These are phyloP conservation scores for Drosophila aldrichi DNA, from an alignment of 2,888 invertebrate genomes.

Conservation along the genomic window DNA sequence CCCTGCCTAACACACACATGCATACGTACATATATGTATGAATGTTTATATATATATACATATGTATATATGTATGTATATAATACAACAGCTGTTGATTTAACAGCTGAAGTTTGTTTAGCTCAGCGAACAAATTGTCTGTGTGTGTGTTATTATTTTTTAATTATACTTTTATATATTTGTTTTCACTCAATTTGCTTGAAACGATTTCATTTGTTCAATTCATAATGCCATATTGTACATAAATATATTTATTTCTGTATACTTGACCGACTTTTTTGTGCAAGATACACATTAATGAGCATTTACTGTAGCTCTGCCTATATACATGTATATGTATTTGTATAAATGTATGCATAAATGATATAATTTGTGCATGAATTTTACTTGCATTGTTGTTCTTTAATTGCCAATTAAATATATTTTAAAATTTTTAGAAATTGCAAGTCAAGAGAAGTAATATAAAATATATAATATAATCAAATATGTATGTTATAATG, in stretches of 20 bases:
- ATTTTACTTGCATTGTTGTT: constrained; percentile 10
- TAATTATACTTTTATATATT: constrained; percentile 65
- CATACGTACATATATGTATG: not conserved
- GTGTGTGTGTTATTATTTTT: constrained; percentile 28
- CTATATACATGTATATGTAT: constrained; percentile 2
- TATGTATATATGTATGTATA: not conserved
- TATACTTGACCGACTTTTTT: constrained; percentile 73
- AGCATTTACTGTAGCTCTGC: constrained; percentile 21
- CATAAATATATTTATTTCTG: constrained; percentile 21
- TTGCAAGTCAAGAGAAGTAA: not conserved
- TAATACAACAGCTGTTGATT: constrained; percentile 30
- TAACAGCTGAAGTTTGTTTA: constrained; percentile 52
- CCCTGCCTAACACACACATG: constrained; percentile 15
- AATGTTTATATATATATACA: not conserved
- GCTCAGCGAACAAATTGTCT: constrained; percentile 32
- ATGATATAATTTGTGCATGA: constrained; percentile 35
- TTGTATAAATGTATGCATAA: constrained; percentile 5
- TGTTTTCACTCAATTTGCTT: constrained; percentile 70
- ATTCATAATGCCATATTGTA: constrained; percentile 33
- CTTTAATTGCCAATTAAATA: constrained; percentile 5
- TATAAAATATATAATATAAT: not conserved
- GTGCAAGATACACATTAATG: constrained; percentile 7
- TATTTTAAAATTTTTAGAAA: not conserved
- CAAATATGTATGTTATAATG: not conserved
- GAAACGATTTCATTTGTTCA: constrained; percentile 61